Evolutionary conservation across 64 coral and sea anemone genomes (phyloP), one percentile per base, ranked within the genome.

Genomic region (Stichodactyla helianthus): DNA sequence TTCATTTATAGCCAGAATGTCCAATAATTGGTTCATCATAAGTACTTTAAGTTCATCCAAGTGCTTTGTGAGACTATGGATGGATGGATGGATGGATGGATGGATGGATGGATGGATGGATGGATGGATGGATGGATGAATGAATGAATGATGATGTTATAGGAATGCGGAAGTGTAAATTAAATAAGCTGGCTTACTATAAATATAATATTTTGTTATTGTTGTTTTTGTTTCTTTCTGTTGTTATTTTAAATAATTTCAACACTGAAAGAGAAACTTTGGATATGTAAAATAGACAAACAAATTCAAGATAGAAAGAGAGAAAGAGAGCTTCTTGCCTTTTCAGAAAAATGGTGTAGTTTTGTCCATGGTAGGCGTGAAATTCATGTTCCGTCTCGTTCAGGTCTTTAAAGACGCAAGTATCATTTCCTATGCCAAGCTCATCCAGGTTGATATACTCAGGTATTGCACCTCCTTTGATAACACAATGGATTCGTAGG

Each of bases 331-430:
- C 5, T 50, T 9, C 55, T 84, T 20, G 62, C 83, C 83, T 50
- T 84, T 63, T 84, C 4, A 84, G 50, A 59, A 84, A 84, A 10
- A 84, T 57, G 2, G 59, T 63, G 27, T 84, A 84, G 9, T 63
- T 84, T 31, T 5, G 7, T 10, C 59, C 83, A 63, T 84, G 2
- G 27, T 84, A 84, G 16, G 35, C 59, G 23, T 84, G 83, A 26
- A 53, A 84, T 2, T 60, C 59, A 14, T 63, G 54, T 16, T 58
- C 83, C 6, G 83, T 84, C 23, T 84, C 83, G 27, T 84, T 84
- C 19, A 55, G 26, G 10, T 62, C 27, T 16, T n/a, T 63, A 50
- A 54, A 35, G 18, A 84, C 6, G 27, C 83, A 84, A 8, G 53
- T 84, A 6, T 51, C 79, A 10, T 54, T 82, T 2, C 79, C 79